Percentiles rank a stretch among this genome's conserved stretches.
Conservation (phyloP, 2,888 invertebrate genomes). For the Agapetus fuscipes region DNA sequence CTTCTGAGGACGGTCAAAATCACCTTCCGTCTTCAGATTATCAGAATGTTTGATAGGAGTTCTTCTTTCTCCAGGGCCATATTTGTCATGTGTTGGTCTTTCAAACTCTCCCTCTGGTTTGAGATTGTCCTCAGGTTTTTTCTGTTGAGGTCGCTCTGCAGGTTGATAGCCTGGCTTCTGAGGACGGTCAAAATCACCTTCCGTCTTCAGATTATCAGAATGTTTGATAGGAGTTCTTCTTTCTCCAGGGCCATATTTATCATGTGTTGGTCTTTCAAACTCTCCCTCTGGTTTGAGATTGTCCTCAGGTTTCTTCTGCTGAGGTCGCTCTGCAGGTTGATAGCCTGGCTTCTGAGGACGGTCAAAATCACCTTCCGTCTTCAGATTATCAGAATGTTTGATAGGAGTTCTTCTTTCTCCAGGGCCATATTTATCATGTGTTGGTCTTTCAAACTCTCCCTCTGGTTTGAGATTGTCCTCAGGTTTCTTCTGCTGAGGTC, state of each 20-base stretch:
- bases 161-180: conserved; percentile 32
- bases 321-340: conserved; percentile 38
- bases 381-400: conserved; percentile 43
- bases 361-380: conserved; percentile 51
- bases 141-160: conserved; percentile 39
- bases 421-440: conserved; percentile 31
- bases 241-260: conserved; percentile 35
- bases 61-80: conserved; percentile 35
- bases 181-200: conserved; percentile 42
- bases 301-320: conserved; percentile 40
- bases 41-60: conserved; percentile 35
- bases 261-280: conserved; percentile 30
- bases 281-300: conserved; percentile 44
- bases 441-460: conserved; percentile 43
- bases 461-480: conserved; percentile 56
- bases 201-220: conserved; percentile 34
- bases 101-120: conserved; percentile 45
- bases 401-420: conserved; percentile 28
- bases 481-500: conserved; percentile 27
- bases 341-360: conserved; percentile 33
- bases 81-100: conserved; percentile 30
- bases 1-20: conserved; percentile 41
- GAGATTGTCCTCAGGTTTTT: conserved; percentile 47
- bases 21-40: conserved; percentile 47
- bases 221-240: conserved; percentile 31